Percentiles rank a stretch among this genome's conserved stretches.
phyloP scores from a whole-genome alignment of 2,888 invertebrate species.

The Xanthorhoe designata region DNA sequence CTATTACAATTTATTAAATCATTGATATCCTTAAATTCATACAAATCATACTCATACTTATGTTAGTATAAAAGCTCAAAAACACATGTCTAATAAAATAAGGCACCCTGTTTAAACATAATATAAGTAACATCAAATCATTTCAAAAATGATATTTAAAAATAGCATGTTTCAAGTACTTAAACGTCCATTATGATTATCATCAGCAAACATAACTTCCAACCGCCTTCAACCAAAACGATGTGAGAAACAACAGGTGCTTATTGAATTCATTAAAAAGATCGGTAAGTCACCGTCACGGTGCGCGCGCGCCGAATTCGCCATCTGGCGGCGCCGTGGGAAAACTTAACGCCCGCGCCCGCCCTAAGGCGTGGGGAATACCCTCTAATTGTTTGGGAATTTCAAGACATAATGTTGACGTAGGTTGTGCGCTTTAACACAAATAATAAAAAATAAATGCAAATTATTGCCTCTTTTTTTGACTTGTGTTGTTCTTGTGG shows the following conservation, averaged over 20 bases:
- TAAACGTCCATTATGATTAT: slow-evolving; percentile 1
- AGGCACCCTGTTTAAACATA: too few species aligned
- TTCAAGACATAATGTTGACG: slow-evolving; percentile 39
- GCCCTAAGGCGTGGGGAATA: slow-evolving; percentile 37
- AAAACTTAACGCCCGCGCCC: slow-evolving; percentile 77
- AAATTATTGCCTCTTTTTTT: background rate
- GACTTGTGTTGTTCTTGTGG: too few species aligned
- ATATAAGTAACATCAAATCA: too few species aligned
- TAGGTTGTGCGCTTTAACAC: background rate
- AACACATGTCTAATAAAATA: background rate
- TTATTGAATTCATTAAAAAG: slow-evolving; percentile 66
- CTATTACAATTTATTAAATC: slow-evolving; percentile 22
- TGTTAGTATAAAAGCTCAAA: background rate
- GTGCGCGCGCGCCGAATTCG: slow-evolving; percentile 66
- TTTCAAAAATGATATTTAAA: background rate
- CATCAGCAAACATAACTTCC: background rate
- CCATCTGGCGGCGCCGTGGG: slow-evolving; percentile 80
- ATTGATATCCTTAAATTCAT: slow-evolving; percentile 10
- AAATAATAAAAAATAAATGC: background rate
- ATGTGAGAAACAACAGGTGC: slow-evolving; percentile 75
- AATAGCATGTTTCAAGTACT: background rate
- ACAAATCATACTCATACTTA: background rate
- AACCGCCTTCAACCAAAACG: slow-evolving; percentile 32
- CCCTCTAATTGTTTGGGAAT: slow-evolving; percentile 40
- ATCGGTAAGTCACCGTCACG: slow-evolving; percentile 84